Evolutionary conservation across 2,797 vertebrate genomes (phyloP), one percentile per base, ranked within the genome.

Genomic region (Melanotaenia trifasciata): DNA sequence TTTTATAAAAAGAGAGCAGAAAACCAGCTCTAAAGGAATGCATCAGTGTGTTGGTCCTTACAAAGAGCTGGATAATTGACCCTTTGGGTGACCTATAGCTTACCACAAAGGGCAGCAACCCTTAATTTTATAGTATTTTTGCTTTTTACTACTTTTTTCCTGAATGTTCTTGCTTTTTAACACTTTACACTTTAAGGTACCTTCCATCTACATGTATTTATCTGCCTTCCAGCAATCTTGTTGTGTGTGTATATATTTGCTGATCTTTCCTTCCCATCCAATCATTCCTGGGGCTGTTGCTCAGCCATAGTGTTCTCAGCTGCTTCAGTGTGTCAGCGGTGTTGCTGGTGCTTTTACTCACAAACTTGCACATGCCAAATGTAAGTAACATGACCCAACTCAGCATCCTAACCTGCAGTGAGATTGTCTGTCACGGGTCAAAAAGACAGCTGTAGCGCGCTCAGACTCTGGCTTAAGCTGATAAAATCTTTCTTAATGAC

Each of bases 321-420:
- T 95, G 94, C 84, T 83, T 74, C 72, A 2, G 68, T 43, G 80
- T 67, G 75, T 93, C 91, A 94, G 68, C 70, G 45, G 69, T 58
- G 81, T 66, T 60, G 76, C 80, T 32, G 63, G 68, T 78, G 81
- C 72, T 79, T 83, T 87, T 58, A 12, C 76, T 28, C 70, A 75
- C 79, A 85, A 84, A 86, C 80, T 53, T 33, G 43, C 72, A 22
- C 79, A 85, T 77, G 85, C 81, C 92, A 92, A 89, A 87, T 86
- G 91, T 87, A 72, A 53, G 93, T 92, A 94, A 94, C 90, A 78
- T 74, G 92, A 94, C 84, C 89, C 78, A n/a, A 58, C 53, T 51
- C 79, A 86, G 86, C 86, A 88, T 92, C 90, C 90, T 82, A 93
- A 93, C 90, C 83, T 92, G 84, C 72, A 69, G 79, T 22, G 71